A percentile compares a stretch with the other conserved stretches of the same genome.
Conservation (phyloP, 2,113 vertebrate genomes). For the Astur gentilis region DNA sequence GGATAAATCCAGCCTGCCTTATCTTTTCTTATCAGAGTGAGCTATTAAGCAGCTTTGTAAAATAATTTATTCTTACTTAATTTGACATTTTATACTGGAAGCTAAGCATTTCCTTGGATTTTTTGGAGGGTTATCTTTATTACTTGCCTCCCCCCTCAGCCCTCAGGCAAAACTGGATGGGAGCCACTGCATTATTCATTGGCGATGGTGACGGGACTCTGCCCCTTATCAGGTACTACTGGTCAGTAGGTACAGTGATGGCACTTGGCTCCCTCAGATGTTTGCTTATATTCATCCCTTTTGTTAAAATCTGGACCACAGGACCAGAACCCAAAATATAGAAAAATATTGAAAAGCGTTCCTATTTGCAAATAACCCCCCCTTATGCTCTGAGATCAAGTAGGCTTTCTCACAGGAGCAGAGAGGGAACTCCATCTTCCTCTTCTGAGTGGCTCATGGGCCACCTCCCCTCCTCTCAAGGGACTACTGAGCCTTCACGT, state of each 20-base stretch:
- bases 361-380: neutral
- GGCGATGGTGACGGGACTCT: neutral
- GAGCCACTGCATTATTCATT: neutral
- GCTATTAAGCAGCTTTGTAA: constrained; percentile 7
- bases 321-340: neutral
- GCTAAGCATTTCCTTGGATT: neutral
- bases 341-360: neutral
- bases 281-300: neutral
- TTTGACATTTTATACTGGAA: neutral
- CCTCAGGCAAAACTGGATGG: neutral
- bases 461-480: neutral
- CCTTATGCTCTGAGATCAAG: neutral
- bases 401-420: neutral
- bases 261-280: neutral
- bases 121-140: neutral
- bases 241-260: neutral
- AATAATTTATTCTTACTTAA: neutral
- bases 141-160: neutral
- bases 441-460: neutral
- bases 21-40: constrained; percentile 6
- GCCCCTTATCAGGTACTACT: neutral
- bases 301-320: neutral
- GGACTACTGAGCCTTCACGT: neutral
- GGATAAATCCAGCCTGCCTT: neutral
- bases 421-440: neutral